These are phyloP conservation scores for Lacerta viridis DNA, from an alignment of 2,797 vertebrate species.

Conservation along the genomic window DNA sequence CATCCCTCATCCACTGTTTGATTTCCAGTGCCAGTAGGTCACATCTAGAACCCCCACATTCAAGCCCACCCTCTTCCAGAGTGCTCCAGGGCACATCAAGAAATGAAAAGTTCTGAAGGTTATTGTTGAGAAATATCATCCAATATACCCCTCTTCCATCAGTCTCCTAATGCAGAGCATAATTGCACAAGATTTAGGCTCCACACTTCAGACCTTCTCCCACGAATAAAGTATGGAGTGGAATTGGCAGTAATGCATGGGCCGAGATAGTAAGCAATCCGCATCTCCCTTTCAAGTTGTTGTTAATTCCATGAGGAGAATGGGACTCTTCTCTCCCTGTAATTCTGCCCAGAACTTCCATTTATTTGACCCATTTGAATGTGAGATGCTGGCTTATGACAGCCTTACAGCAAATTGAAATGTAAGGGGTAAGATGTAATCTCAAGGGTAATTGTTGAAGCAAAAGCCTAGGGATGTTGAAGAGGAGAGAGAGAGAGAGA, in stretches of 20 bases:
- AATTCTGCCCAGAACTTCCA: not conserved
- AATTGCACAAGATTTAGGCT: too few species aligned
- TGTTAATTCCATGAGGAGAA: rapidly evolving
- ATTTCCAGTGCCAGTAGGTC: too few species aligned
- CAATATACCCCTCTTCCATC: not conserved
- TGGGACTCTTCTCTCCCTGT: rapidly evolving
- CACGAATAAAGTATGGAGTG: too few species aligned
- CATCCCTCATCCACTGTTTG: not conserved
- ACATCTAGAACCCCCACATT: not conserved
- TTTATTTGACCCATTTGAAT: not conserved
- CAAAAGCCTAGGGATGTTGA: not conserved
- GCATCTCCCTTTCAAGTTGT: not conserved
- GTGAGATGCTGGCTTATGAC: not conserved
- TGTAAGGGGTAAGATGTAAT: not conserved
- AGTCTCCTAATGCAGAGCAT: too few species aligned
- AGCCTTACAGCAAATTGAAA: not conserved
- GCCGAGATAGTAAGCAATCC: not conserved
- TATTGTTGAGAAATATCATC: not conserved
- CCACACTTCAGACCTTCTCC: too few species aligned
- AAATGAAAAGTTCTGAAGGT: not conserved
- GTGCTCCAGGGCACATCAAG: not conserved
- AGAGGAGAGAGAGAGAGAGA: too few species aligned
- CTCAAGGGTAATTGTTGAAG: not conserved
- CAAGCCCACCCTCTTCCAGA: too few species aligned
- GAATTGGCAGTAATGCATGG: too few species aligned